phyloP scores from a whole-genome alignment of 2,113 vertebrate genomes.

The Rallus limicola region DNA sequence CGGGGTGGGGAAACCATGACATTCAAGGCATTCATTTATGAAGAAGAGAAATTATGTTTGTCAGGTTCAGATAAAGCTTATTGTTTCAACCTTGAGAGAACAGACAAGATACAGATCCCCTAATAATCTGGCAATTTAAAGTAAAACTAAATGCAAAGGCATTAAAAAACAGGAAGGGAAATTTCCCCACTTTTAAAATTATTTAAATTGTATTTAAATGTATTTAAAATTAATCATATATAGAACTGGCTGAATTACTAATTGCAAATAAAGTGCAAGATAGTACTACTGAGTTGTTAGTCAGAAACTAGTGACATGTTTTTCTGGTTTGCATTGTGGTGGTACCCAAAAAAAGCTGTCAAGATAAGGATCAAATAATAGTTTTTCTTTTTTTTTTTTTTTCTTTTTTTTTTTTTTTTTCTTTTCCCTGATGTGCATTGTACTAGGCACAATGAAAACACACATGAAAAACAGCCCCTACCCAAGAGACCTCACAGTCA shows the following conservation, averaged over 20 bases:
- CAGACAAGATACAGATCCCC: constrained; percentile 2
- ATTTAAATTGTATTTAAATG: background rate
- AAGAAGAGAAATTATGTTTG: constrained; percentile 39
- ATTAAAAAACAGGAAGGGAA: constrained; percentile 10
- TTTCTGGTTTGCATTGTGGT: background rate
- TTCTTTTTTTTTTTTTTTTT: too few relatives aligned
- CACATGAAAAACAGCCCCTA: background rate
- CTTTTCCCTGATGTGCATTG: background rate
- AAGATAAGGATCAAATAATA: background rate
- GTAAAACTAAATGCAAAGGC: background rate
- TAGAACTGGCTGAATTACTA: background rate
- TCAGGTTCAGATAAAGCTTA: constrained; percentile 48
- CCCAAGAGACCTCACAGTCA: background rate
- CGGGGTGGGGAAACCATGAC: background rate
- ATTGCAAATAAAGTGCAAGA: background rate
- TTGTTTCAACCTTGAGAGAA: constrained; percentile 42
- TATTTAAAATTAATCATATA: background rate
- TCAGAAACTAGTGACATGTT: background rate
- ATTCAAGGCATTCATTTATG: constrained; percentile 19
- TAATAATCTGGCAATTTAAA: constrained; percentile 25
- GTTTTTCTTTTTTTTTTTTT: background rate
- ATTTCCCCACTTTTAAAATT: background rate
- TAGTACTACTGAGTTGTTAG: background rate
- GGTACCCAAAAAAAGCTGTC: background rate
- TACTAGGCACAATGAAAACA: background rate